Conservation (phyloP, 2,888 invertebrate species). For the Nebria salina region DNA sequence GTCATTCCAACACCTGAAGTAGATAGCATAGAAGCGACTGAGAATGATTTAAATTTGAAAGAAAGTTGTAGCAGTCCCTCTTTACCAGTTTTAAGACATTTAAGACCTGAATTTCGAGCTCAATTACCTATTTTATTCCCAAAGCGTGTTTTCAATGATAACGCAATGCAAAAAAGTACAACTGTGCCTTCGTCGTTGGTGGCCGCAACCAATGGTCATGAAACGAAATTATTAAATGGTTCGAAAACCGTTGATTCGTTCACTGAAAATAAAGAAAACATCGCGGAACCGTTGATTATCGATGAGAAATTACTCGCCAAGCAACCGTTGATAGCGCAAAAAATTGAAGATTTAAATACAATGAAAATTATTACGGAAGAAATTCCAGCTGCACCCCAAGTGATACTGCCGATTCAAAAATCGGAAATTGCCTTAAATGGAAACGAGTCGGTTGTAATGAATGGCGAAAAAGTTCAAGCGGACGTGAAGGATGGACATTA, state of each 20-base stretch:
- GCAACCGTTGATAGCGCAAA: background rate
- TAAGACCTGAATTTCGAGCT: slow-evolving; percentile 86
- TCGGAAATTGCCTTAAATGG: slow-evolving; percentile 42
- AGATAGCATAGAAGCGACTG: slow-evolving; percentile 21
- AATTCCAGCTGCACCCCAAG: slow-evolving; percentile 63
- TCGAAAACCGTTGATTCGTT: slow-evolving; percentile 33
- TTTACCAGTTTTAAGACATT: slow-evolving; percentile 82
- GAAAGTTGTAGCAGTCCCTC: slow-evolving; percentile 62
- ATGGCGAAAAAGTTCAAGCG: slow-evolving; percentile 13
- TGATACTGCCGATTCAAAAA: slow-evolving; percentile 59
- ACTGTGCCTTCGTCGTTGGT: slow-evolving; percentile 57
- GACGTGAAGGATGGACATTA: slow-evolving; percentile 78
- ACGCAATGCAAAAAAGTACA: slow-evolving; percentile 57
- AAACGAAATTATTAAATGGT: slow-evolving; percentile 39
- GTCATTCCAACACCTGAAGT: background rate
- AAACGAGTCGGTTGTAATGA: background rate
- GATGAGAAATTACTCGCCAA: slow-evolving; percentile 10
- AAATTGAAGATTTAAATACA: slow-evolving; percentile 14
- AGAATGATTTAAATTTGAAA: slow-evolving; percentile 58
- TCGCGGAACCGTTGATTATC: slow-evolving; percentile 21
- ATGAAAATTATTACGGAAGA: slow-evolving; percentile 60
- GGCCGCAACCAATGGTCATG: slow-evolving; percentile 21
- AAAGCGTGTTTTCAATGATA: slow-evolving; percentile 57
- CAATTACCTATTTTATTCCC: slow-evolving; percentile 78
- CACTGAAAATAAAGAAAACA: slow-evolving; percentile 38